Conservation (phyloP, 2,888 invertebrate species). For the Luperina nickerlii region DNA sequence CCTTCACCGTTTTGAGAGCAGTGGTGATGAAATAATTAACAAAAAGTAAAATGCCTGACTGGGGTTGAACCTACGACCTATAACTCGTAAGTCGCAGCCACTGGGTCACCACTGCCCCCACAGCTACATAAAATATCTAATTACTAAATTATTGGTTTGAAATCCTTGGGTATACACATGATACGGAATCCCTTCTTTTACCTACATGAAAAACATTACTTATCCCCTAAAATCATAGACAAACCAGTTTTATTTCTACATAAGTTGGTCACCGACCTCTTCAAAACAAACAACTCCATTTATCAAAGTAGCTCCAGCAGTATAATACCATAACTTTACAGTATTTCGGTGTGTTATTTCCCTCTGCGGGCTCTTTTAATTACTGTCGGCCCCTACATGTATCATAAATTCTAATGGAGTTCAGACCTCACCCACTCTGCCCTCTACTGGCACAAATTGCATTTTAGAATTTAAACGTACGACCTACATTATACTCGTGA, state of each 20-base stretch:
- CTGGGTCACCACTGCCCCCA: too few relatives aligned
- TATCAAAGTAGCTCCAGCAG: constrained; percentile 70
- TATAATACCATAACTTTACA: constrained; percentile 73
- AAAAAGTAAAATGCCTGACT: too few relatives aligned
- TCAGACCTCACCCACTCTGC: constrained; percentile 67
- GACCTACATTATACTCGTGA: constrained; percentile 62
- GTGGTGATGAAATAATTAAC: too few relatives aligned
- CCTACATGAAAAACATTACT: not conserved
- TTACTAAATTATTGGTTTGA: not conserved
- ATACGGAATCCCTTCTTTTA: not conserved
- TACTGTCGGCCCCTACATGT: constrained; percentile 83
- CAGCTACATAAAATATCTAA: too few relatives aligned
- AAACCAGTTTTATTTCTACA: constrained; percentile 16
- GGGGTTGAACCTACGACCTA: too few relatives aligned
- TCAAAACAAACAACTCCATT: constrained; percentile 70
- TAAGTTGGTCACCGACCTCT: constrained; percentile 63
- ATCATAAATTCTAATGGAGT: constrained; percentile 89
- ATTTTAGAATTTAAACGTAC: constrained; percentile 82
- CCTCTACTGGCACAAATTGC: constrained; percentile 78
- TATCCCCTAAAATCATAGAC: constrained; percentile 9
- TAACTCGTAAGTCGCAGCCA: too few relatives aligned
- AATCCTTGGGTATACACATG: not conserved
- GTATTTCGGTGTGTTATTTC: constrained; percentile 78
- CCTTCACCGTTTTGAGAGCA: too few relatives aligned
- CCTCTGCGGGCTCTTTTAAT: constrained; percentile 87